Base-by-base conservation (phyloP, 2,113 vertebrate genomes). In the Actenoides lindsayi region DNA sequence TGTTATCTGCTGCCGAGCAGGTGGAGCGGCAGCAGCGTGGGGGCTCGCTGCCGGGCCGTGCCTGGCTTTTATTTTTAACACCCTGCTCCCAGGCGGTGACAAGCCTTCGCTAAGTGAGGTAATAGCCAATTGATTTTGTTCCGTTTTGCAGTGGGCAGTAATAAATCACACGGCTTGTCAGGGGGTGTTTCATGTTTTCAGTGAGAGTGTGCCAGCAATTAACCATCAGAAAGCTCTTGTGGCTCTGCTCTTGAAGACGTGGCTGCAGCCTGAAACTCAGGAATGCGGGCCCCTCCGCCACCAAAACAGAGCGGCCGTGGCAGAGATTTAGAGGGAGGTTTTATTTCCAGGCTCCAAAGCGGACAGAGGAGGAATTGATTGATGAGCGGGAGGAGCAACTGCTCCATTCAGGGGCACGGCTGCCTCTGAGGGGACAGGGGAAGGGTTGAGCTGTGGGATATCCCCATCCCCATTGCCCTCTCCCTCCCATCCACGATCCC, bases 81-180 rank as follows among this genome's bases (percentile, higher is more conserved):
- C 98, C 98, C 97, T 74, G 98, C 98, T 98, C 98, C 97, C 98
- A 97, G 98, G 99, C 98, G 98, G 98, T 99, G 99, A 99, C 99
- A 99, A 98, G 98, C 98, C 98, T 96, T 98, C 97, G 98, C 99
- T 99, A 99, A 99, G 99, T 99, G 99, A 98, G 98, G 98, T 99
- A 99, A 99, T 98, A 99, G 99, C 98, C 99, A 98, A 99, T 99
- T 99, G 99, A 99, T 99, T 99, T 99, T 98, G 99, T 98, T 99
- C 99, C 98, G 97, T 98, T 99, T 98, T 98, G 98, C 98, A 98
- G 98, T 98, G 98, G 98, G 98, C 97, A 98, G 98, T 99, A 98
- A 99, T 99, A 99, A 99, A 99, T 99, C 99, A 99, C 98, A 96
- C 93, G 59, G 95, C 98, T 98, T 99, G 99, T 99, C 99, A 99